phyloP scores from a whole-genome alignment of 2,113 vertebrate genomes.

The Amblyornis subalaris region DNA sequence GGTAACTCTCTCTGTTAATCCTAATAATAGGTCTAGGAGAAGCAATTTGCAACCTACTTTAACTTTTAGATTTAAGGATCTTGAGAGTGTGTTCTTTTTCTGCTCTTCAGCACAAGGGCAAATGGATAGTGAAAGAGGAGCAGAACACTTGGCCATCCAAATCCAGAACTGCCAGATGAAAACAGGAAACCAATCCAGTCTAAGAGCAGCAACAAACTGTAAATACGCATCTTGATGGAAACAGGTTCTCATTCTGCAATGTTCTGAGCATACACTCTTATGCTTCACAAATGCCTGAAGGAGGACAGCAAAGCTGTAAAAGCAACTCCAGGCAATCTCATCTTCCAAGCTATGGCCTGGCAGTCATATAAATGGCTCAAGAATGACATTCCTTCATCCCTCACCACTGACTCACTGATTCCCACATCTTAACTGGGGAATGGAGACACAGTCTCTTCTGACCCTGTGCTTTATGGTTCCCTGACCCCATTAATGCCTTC shows the following conservation, averaged over 20 bases:
- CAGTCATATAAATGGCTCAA: slow-evolving; percentile 7
- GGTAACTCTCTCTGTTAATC: slow-evolving; percentile 18
- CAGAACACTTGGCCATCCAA: background rate
- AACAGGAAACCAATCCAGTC: slow-evolving; percentile 6
- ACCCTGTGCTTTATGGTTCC: background rate
- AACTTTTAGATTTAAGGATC: background rate
- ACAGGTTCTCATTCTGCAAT: slow-evolving; percentile 1
- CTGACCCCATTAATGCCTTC: slow-evolving; percentile 2
- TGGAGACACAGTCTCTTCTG: background rate
- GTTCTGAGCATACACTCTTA: slow-evolving; percentile 32
- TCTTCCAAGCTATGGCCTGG: background rate
- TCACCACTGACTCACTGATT: slow-evolving; percentile 39
- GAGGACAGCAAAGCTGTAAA: background rate
- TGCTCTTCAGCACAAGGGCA: background rate
- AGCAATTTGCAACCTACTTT: slow-evolving; percentile 7
- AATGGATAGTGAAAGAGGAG: background rate
- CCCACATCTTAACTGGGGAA: background rate
- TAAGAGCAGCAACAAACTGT: background rate
- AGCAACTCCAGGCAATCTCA: slow-evolving; percentile 29
- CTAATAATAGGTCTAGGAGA: slow-evolving; percentile 19
- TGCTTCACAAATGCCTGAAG: slow-evolving; percentile 44
- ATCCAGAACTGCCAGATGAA: background rate
- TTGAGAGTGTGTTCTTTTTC: background rate
- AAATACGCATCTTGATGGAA: background rate
- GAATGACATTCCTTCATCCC: slow-evolving; percentile 21